Evolutionary conservation across 1,140 invertebrate species (phyloP), one percentile per base, ranked within the genome.

Genomic region (Lethrus apterus): DNA sequence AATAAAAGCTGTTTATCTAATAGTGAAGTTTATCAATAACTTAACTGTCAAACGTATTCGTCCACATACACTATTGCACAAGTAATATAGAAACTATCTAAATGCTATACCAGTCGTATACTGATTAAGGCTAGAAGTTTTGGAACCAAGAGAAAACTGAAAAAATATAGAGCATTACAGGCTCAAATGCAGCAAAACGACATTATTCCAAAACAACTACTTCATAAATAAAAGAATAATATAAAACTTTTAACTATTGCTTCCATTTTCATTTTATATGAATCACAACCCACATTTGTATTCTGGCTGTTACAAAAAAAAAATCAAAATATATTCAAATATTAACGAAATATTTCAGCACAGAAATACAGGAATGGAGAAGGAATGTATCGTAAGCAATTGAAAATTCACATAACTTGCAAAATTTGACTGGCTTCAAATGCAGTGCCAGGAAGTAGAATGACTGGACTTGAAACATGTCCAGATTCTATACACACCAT

Each of bases 401-500:
- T 10, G 31, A 4, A 8, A 26, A 18, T 15, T 66, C 57, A 64
- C 60, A 62, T 57, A 59, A 86, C 84, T 77, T 86, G 83, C 40
- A 90, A 72, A 59, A 89, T 85, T 73, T 89, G 86, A 69, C 84
- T 88, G 52, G 86, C 87, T 70, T 89, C 86, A 67, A 88, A 91
- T 59, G 86, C 83, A 50, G 86, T 89, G 26, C 89, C 88, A 20
- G 89, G 87, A 50, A 89, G 68, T 20, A 96, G 73, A 57, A 87
- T 81, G 17, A 93, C 84, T 30, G 87, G 89, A 55, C 81, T 79
- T 44, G 80, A 83, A 1, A 96, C 90, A 63, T 89, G 83, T 20
- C 92, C 92, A 44, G 89, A 83, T 67, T 96, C 92, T 17, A 97
- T 89, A 71, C 93, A 97, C 47, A 95, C 77, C 90, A 95, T 94